Evolutionary conservation across 2,888 invertebrate genomes (phyloP), one percentile per base, ranked within the genome.

Genomic region (Drosophila lutescens): DNA sequence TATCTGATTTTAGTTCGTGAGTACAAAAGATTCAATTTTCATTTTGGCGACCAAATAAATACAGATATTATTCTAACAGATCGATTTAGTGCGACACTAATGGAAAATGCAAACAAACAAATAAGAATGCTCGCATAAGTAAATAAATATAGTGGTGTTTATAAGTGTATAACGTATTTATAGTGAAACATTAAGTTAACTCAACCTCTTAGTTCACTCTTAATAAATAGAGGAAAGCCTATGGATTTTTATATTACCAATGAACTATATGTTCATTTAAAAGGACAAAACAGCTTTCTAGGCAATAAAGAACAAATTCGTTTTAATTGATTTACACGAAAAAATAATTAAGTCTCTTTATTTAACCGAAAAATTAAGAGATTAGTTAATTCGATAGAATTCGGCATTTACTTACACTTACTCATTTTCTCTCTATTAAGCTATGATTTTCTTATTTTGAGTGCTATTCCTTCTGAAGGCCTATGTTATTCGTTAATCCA

Each of bases 11-110:
- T 60, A 51, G 17, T 54, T 54, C 47, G 40, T 9, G 66, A 47
- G 34, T 55, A 46, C 40, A 55, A 47, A 17, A 66, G 63, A 55
- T 63, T 66, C 47, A 47, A 66, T 47, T 66, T 66, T 54, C 63
- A 66, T 54, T 63, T 63, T 41, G 47, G 34, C 47, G 9, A 26
- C 40, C 46, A 17, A 20, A 54, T 20, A 63, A 66, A 54, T 54
- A 20, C 34, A 40, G 54, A 41, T 41, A 34, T 54, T 47, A 38
- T 47, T 47, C 44, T 47, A 66, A 17, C 62, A 32, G 32, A 62
- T 46, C 17, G 12, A 32, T 53, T 40, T 46, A 46, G 32, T 66
- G 46, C 15, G 23, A n/a, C 32, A 10, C 50, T 60, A 44, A 40
- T 47, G 13, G 40, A 13, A 40, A 58, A 10, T 10, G 12, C 12